Evolutionary conservation across 2,113 vertebrate genomes (phyloP), one percentile per base, ranked within the genome.

Genomic region (Pelodiscus sinensis): DNA sequence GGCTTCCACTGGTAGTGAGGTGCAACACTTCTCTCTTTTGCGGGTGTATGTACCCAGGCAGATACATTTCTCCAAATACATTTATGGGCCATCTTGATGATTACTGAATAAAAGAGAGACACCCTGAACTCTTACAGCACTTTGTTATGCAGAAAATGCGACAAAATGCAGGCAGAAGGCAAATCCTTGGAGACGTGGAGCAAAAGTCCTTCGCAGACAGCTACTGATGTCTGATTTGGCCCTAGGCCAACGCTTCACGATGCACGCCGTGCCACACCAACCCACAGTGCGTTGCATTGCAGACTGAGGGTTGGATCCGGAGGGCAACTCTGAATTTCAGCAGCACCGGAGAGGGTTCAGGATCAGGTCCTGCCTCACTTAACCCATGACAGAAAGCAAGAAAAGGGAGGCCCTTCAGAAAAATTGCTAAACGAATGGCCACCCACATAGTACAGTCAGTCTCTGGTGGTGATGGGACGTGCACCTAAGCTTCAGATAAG

Each of bases 321-420:
- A 35, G n/a, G 73, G 9, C 4, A 4, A 81, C 82, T 58, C 68
- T 44, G 25, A 50, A 85, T 68, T 2, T 8, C 1, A 3, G 9
- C 11, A 11, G 13, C 86, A 81, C 71, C 68, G 35, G 78, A 65
- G 0, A 89, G 31, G 35, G 57, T 44, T 52, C 58, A 79, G 0
- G 0, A 78, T 51, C 44, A 11, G 4, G 51, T 62, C 24, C 51
- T 62, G 73, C 14, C 1, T 24, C 79, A 79, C n/a, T 85, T 91
- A 81, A 50, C n/a, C 84, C 88, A 86, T 29, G 5, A 88, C 13
- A 88, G 22, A 79, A 89, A 89, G 89, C 14, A 44, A 85, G 65
- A 71, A 71, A 21, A 35, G 54, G 50, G 9, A 71, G 57, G 18
- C 62, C 6, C 55, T 68, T 18, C 31, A 52, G 55, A 31, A 24